These are phyloP conservation scores for Platycnemis pennipes DNA, from an alignment of 2,888 invertebrate genomes.

Conservation along the genomic window DNA sequence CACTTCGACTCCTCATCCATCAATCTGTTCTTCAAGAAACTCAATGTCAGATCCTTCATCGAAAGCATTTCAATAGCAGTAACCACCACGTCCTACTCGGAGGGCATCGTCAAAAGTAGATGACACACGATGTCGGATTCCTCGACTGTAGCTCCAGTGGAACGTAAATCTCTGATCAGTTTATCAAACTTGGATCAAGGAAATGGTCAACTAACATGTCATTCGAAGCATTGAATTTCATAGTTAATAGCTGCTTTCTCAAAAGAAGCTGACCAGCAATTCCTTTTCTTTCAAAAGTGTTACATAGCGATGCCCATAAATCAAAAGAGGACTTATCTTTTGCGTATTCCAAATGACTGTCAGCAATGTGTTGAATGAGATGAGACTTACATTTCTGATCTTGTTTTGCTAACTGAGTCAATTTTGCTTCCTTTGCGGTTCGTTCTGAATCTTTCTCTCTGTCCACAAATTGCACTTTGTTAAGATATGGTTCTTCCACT, in stretches of 20 bases:
- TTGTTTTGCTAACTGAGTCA: too few relatives aligned
- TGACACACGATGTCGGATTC: constrained; percentile 57
- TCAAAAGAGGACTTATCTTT: too few relatives aligned
- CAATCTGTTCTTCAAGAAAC: not conserved
- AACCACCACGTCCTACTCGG: constrained; percentile 13
- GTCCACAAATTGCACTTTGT: too few relatives aligned
- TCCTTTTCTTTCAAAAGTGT: constrained; percentile 73
- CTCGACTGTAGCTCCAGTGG: constrained; percentile 36
- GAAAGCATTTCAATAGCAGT: constrained; percentile 6
- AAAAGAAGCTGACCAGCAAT: constrained; percentile 74
- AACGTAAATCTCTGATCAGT: constrained; percentile 17
- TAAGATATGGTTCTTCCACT: too few relatives aligned
- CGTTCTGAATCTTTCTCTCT: too few relatives aligned
- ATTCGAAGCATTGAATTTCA: too few relatives aligned
- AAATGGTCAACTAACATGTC: too few relatives aligned
- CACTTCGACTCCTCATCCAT: constrained; percentile 13
- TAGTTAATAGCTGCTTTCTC: too few relatives aligned
- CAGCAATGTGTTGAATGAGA: too few relatives aligned
- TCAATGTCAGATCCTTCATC: not conserved
- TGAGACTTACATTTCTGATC: too few relatives aligned
- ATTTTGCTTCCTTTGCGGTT: too few relatives aligned
- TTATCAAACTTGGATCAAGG: constrained; percentile 41
- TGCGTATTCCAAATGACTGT: too few relatives aligned
- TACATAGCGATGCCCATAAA: constrained; percentile 72
- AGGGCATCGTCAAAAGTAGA: constrained; percentile 23